Conservation (phyloP, 2,888 invertebrate genomes). For the Caenorhabditis doughertyi region DNA sequence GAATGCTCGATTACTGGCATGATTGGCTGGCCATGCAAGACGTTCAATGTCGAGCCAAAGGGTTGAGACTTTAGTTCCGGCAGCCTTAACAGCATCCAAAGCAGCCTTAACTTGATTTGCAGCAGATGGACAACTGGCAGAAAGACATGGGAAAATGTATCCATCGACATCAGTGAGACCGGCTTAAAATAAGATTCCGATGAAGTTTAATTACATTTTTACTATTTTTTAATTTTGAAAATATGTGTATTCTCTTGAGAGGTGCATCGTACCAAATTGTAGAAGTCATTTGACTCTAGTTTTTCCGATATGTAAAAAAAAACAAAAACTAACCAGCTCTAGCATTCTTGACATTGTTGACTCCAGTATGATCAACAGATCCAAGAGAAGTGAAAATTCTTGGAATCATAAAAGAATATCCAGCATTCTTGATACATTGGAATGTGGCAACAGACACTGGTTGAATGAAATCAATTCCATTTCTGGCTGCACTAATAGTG, state of each 20-base stretch:
- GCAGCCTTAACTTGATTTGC: slow-evolving; percentile 55
- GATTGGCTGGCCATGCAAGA: slow-evolving; percentile 67
- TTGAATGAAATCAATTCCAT: slow-evolving; percentile 60
- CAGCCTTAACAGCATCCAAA: slow-evolving; percentile 37
- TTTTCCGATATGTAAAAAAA: not conserved
- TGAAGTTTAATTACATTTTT: not conserved
- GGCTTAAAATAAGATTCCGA: not conserved
- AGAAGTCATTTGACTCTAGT: not conserved
- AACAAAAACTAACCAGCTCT: slow-evolving; percentile 9
- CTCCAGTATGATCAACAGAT: slow-evolving; percentile 68
- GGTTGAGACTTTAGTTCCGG: slow-evolving; percentile 59
- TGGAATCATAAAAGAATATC: slow-evolving; percentile 70
- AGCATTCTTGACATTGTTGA: slow-evolving; percentile 74
- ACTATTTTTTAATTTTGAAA: too few species aligned
- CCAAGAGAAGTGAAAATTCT: slow-evolving; percentile 70
- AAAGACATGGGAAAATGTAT: slow-evolving; percentile 12
- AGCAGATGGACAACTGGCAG: slow-evolving; percentile 40
- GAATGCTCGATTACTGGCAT: slow-evolving; percentile 68
- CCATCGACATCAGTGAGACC: slow-evolving; percentile 25
- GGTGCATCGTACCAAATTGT: too few species aligned
- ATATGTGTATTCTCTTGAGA: too few species aligned
- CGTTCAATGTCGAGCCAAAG: slow-evolving; percentile 73
- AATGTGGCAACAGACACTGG: slow-evolving; percentile 64
- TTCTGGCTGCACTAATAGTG: not conserved
- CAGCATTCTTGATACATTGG: slow-evolving; percentile 66